A percentile compares a stretch with the other conserved stretches of the same genome.
These are phyloP conservation scores for Temnopleurus reevesii DNA, from an alignment of 53 echinoderm and acorn worm genomes.

Conservation along the genomic window DNA sequence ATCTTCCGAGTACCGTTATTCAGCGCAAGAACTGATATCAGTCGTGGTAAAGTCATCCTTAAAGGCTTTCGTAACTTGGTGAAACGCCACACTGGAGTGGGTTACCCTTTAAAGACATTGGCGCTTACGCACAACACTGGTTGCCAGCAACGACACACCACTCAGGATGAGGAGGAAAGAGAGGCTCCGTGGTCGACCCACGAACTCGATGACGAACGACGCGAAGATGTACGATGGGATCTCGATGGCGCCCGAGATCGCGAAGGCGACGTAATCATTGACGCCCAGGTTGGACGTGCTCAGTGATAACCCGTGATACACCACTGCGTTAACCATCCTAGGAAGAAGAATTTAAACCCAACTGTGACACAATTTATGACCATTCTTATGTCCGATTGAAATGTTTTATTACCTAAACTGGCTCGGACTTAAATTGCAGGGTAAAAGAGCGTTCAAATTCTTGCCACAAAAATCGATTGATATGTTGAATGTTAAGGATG, in stretches of 20 bases:
- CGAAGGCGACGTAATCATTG: slow-evolving; percentile 65
- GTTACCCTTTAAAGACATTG: too few relatives aligned
- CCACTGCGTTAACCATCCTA: slow-evolving; percentile 62
- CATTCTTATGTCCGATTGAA: too few relatives aligned
- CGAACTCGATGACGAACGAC: slow-evolving; percentile 48
- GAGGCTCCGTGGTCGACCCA: not conserved
- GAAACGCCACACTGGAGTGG: too few relatives aligned
- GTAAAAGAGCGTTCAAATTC: too few relatives aligned
- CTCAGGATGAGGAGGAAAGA: not conserved
- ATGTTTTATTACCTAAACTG: too few relatives aligned
- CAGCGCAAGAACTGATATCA: too few relatives aligned
- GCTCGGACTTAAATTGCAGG: too few relatives aligned
- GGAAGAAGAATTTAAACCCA: not conserved
- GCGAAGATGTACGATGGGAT: slow-evolving; percentile 56
- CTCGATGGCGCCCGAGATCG: slow-evolving; percentile 61
- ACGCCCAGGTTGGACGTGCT: slow-evolving; percentile 64
- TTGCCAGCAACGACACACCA: not conserved
- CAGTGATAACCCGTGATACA: slow-evolving; percentile 68
- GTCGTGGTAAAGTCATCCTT: too few relatives aligned
- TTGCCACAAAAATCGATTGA: too few relatives aligned
- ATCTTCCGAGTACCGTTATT: too few relatives aligned
- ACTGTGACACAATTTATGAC: not conserved
- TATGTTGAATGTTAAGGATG: too few relatives aligned
- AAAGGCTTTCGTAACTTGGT: too few relatives aligned
- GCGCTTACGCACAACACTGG: not conserved